phyloP scores from a whole-genome alignment of 2,113 vertebrate species.

The Syrrhaptes paradoxus region DNA sequence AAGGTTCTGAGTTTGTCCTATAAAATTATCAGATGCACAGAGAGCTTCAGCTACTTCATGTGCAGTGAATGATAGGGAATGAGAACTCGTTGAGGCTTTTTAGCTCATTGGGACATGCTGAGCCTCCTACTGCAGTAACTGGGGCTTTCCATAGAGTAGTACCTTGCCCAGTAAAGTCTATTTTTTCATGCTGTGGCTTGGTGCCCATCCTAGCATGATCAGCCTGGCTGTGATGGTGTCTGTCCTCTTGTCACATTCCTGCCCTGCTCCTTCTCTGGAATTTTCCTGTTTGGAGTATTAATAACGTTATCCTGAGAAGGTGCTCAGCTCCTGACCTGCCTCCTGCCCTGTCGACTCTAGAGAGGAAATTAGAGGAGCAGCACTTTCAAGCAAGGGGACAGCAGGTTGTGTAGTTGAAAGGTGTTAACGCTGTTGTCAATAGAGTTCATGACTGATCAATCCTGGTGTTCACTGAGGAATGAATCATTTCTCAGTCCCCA shows the following conservation, averaged over 20 bases:
- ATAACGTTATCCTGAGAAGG: neutral
- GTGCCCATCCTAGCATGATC: neutral
- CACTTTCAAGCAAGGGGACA: neutral
- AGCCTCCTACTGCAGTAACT: neutral
- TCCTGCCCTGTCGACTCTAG: neutral
- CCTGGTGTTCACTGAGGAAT: neutral
- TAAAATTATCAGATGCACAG: neutral
- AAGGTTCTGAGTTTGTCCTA: neutral
- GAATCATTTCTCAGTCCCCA: neutral
- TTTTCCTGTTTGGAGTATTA: neutral
- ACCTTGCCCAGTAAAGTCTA: neutral
- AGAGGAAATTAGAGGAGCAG: neutral
- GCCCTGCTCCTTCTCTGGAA: neutral
- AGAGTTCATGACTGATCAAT: conserved; percentile 3
- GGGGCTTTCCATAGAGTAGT: neutral
- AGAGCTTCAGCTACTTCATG: neutral
- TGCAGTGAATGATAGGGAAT: neutral
- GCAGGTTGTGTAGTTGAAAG: neutral
- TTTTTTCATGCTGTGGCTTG: neutral
- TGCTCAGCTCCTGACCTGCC: neutral
- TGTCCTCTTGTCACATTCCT: neutral
- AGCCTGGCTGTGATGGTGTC: neutral
- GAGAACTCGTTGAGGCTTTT: neutral
- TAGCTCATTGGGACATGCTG: neutral
- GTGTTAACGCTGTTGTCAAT: neutral